phyloP scores from a whole-genome alignment of 1,140 invertebrate genomes.

The Anastatus disparis region DNA sequence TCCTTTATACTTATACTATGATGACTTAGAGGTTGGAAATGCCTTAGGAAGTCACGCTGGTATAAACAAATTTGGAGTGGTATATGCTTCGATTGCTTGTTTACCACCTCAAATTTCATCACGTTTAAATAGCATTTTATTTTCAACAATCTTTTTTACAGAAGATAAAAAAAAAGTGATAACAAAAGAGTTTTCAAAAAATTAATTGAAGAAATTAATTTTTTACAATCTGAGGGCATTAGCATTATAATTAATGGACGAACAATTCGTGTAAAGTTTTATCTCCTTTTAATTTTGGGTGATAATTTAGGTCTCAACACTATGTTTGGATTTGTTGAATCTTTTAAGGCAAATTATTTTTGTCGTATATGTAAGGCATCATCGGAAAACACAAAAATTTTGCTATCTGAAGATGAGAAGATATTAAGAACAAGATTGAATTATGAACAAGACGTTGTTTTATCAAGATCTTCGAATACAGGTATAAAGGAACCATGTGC shows the following conservation, averaged over 20 bases:
- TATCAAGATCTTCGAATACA: constrained; percentile 6
- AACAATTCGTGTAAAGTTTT: background rate
- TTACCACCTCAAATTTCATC: too few relatives aligned
- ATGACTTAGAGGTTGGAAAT: constrained; percentile 17
- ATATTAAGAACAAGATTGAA: constrained; percentile 34
- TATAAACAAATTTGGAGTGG: constrained; percentile 8
- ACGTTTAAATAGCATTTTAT: too few relatives aligned
- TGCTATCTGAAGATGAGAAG: background rate
- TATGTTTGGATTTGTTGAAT: background rate
- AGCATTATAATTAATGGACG: too few relatives aligned
- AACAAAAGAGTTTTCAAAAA: background rate
- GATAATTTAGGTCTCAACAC: background rate
- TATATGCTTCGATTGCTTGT: too few relatives aligned
- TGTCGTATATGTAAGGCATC: constrained; percentile 29
- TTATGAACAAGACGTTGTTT: constrained; percentile 28
- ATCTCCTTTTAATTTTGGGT: background rate
- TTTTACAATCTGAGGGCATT: background rate
- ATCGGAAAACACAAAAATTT: constrained; percentile 8
- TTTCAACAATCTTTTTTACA: too few relatives aligned
- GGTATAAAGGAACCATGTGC: constrained; percentile 18
- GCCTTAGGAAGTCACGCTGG: constrained; percentile 16
- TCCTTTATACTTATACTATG: constrained; percentile 3
- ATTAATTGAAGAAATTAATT: background rate
- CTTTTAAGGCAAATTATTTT: background rate
- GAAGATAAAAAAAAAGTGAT: too few relatives aligned